Percentiles rank a stretch among this genome's conserved stretches.
These are phyloP conservation scores for Flexamia atlantica DNA, from an alignment of 2,888 invertebrate species.

Conservation along the genomic window DNA sequence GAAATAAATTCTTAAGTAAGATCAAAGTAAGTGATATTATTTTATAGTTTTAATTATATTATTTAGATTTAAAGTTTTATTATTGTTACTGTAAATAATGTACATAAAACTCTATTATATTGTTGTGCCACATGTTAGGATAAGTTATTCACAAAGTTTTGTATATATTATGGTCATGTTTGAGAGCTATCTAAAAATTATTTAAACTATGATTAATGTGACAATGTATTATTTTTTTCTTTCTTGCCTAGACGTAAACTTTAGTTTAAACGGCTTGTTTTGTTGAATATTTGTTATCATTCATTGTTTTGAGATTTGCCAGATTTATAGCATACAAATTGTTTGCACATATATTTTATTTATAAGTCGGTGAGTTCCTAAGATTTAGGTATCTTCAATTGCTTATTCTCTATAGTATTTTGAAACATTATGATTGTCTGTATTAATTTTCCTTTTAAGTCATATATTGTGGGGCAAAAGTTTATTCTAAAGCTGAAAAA, in stretches of 20 bases:
- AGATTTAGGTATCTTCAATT: neutral
- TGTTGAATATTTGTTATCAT: neutral
- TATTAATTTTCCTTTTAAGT: neutral
- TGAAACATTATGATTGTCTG: neutral
- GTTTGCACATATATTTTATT: neutral
- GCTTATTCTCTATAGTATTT: neutral
- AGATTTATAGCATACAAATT: neutral
- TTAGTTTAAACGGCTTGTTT: neutral
- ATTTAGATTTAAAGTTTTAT: constrained; percentile 15
- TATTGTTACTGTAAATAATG: constrained; percentile 37
- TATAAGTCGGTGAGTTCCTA: neutral
- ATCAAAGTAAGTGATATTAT: constrained; percentile 20
- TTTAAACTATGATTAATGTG: too few species aligned
- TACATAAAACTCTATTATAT: constrained; percentile 30
- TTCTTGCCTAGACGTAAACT: too few species aligned
- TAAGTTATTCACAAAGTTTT: neutral
- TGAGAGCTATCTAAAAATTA: neutral
- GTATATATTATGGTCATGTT: neutral
- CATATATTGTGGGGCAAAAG: neutral
- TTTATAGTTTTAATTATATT: constrained; percentile 21
- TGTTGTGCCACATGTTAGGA: constrained; percentile 34
- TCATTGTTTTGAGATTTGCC: neutral
- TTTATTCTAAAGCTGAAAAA: neutral
- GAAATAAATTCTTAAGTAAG: neutral
- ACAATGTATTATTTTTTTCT: too few species aligned